Evolutionary conservation across 2,797 vertebrate genomes (phyloP).

Genomic region (Cuculus canorus): DNA sequence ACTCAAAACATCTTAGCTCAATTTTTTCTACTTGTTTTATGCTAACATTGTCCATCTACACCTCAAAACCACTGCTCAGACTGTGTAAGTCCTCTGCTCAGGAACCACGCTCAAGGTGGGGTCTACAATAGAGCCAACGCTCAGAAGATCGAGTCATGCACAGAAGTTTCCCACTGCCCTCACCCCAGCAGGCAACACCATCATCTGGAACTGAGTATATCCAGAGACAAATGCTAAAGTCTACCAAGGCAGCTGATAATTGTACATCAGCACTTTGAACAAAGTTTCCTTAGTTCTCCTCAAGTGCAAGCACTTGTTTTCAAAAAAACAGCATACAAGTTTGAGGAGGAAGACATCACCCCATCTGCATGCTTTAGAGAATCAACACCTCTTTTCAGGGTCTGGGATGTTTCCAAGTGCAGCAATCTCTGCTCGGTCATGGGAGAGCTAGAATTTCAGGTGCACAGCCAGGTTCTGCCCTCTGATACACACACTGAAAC

Average conservation of each 20-base stretch:
- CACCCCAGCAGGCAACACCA: rapidly evolving
- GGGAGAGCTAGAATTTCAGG: not conserved
- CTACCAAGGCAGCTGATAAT: not conserved
- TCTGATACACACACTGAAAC: not conserved
- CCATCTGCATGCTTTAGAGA: not conserved
- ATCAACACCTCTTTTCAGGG: not conserved
- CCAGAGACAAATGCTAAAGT: not conserved
- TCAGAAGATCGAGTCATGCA: not conserved
- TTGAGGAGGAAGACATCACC: not conserved
- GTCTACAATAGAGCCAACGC: not conserved
- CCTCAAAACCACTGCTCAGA: not conserved
- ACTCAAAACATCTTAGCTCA: not conserved
- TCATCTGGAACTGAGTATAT: rapidly evolving
- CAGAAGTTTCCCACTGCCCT: not conserved
- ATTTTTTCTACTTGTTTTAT: not conserved
- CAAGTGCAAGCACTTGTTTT: not conserved
- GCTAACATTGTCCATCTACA: not conserved
- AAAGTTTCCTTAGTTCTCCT: not conserved
- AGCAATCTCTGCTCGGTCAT: not conserved
- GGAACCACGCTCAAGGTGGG: not conserved
- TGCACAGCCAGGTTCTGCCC: not conserved
- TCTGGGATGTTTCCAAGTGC: not conserved
- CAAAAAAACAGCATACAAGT: not conserved
- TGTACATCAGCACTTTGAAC: not conserved
- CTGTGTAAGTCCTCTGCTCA: not conserved